These are phyloP conservation scores for Watsonalla binaria DNA, from an alignment of 2,888 invertebrate genomes.

Conservation along the genomic window DNA sequence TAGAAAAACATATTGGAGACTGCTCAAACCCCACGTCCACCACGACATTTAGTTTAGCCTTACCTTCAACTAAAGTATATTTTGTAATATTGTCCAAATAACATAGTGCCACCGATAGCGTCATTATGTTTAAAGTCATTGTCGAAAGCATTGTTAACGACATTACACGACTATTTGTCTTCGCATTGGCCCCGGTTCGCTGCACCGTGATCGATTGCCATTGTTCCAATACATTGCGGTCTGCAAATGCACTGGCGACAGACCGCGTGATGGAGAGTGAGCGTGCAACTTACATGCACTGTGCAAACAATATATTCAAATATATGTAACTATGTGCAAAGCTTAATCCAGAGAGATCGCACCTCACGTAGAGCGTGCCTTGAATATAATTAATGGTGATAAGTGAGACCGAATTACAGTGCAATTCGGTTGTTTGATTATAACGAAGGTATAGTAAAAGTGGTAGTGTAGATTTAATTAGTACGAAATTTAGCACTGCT, in stretches of 20 bases:
- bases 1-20: too few species aligned
- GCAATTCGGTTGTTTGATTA: too few species aligned
- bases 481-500: too few species aligned
- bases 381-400: neutral
- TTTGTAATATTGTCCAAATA: too few species aligned
- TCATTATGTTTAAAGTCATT: neutral
- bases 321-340: neutral
- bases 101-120: neutral
- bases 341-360: neutral
- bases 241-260: slow-evolving; percentile 13
- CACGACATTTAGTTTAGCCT: too few species aligned
- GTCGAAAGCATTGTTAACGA: slow-evolving; percentile 13
- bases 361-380: neutral
- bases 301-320: neutral
- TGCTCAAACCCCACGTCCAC: too few species aligned
- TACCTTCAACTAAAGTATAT: too few species aligned
- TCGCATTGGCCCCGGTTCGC: slow-evolving; percentile 14
- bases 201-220: slow-evolving; percentile 26
- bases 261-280: slow-evolving; percentile 8
- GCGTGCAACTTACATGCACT: slow-evolving; percentile 6
- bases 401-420: too few species aligned
- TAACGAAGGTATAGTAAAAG: too few species aligned
- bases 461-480: too few species aligned
- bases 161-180: slow-evolving; percentile 27
- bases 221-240: slow-evolving; percentile 26